phyloP scores from a whole-genome alignment of 2,888 invertebrate species.

The Trichogramma dendrolimi region DNA sequence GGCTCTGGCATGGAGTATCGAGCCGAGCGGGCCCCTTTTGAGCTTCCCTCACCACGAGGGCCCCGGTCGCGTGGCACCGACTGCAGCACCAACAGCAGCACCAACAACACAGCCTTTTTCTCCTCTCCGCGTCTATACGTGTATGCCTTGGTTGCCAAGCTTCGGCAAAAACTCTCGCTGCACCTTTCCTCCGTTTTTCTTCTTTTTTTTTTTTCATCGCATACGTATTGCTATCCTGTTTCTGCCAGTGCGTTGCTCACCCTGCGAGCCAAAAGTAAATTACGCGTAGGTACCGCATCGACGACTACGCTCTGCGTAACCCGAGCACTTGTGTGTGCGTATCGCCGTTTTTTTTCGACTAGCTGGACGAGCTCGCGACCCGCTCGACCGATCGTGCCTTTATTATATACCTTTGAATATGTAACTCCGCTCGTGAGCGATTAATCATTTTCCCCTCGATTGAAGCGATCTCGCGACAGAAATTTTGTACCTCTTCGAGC shows the following conservation, averaged over 20 bases:
- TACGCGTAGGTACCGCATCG: no score
- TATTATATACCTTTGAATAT: no score
- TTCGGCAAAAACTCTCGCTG: conserved; percentile 19
- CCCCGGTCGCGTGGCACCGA: conserved; percentile 50
- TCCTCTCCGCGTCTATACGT: conserved; percentile 32
- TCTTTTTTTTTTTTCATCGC: conserved; percentile 25
- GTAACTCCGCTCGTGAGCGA: no score
- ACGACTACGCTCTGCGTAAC: no score
- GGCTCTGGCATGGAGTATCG: conserved; percentile 19
- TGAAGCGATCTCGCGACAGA: no score
- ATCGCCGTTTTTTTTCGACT: no score
- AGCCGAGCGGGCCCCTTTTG: conserved; percentile 22
- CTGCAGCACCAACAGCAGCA: conserved; percentile 27
- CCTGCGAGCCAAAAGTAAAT: no score
- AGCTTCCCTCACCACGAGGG: conserved; percentile 28
- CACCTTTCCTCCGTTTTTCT: conserved; percentile 37
- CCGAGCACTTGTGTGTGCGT: no score
- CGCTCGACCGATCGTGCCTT: no score
- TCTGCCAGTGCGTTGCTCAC: conserved; percentile 21
- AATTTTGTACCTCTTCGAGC: no score
- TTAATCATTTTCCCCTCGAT: no score
- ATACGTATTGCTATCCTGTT: conserved; percentile 23
- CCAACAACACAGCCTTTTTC: conserved; percentile 39
- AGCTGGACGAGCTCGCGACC: no score
- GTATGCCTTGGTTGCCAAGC: conserved; percentile 40